Percentiles rank a stretch among this genome's conserved stretches.
These are phyloP conservation scores for Potorous gilbertii DNA, from an alignment of 2,797 vertebrate genomes.

Conservation along the genomic window DNA sequence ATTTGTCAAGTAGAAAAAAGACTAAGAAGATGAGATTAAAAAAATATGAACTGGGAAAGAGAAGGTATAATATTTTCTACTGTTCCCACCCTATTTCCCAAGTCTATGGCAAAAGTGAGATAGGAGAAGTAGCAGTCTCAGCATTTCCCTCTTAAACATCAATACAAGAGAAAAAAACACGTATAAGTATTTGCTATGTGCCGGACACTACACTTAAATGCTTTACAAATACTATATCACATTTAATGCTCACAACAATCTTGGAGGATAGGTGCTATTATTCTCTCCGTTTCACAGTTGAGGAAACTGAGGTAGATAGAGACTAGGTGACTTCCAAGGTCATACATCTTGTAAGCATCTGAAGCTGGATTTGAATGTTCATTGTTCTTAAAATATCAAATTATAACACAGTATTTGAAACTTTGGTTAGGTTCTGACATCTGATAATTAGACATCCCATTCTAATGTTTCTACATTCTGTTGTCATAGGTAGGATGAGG, in stretches of 20 bases:
- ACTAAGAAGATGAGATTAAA: conserved; percentile 19
- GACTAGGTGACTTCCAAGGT: not conserved
- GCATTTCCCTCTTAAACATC: not conserved
- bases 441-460: not conserved
- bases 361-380: not conserved
- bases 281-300: not conserved
- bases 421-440: not conserved
- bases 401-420: not conserved
- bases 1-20: conserved; percentile 35
- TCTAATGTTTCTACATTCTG: not conserved
- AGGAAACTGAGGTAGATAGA: not conserved
- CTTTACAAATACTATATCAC: not conserved
- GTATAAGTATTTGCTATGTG: not conserved
- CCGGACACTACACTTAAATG: not conserved
- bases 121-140: conserved; percentile 2
- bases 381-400: not conserved
- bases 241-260: not conserved
- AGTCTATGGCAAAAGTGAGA: not conserved
- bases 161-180: not conserved
- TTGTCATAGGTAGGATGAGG: not conserved
- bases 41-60: conserved; percentile 15
- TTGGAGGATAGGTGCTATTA: not conserved
- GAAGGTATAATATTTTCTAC: conserved; percentile 13
- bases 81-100: not conserved
- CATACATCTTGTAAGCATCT: not conserved